Evolutionary conservation across 1,140 invertebrate species (phyloP).

Genomic region (Caerostris darwini): DNA sequence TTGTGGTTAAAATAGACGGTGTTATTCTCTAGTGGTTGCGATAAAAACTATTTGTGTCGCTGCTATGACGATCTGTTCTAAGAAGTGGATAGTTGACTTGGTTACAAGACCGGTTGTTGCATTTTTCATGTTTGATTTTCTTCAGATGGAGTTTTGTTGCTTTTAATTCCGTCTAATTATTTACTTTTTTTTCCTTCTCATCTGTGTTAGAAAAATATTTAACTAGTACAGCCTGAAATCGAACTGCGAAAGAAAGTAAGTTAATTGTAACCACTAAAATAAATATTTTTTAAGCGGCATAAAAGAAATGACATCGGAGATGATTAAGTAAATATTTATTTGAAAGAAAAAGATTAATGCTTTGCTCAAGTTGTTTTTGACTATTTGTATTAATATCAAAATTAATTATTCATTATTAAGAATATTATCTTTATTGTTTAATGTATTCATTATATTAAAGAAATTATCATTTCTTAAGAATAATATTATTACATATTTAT

Average conservation of each 20-base stretch:
- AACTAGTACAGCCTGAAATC: neutral
- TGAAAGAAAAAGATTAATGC: too few relatives aligned
- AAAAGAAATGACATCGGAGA: too few relatives aligned
- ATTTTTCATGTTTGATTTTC: neutral
- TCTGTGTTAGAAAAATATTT: neutral
- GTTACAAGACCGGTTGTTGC: neutral
- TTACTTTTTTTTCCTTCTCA: neutral
- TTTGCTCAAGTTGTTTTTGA: too few relatives aligned
- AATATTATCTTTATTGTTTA: too few relatives aligned
- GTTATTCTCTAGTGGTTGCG: neutral
- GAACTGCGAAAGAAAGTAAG: neutral
- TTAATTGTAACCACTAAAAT: neutral
- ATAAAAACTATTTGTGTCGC: slow-evolving; percentile 12
- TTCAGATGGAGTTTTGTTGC: neutral
- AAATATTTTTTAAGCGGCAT: neutral
- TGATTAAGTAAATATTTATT: too few relatives aligned
- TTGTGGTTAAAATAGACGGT: neutral
- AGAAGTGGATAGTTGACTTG: neutral
- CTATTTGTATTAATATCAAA: too few relatives aligned
- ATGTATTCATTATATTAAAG: too few relatives aligned
- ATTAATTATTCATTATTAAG: too few relatives aligned
- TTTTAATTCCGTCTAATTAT: neutral
- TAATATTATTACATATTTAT: too few relatives aligned
- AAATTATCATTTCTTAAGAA: too few relatives aligned
- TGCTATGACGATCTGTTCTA: neutral